Percentiles rank a stretch among this genome's conserved stretches.
phyloP scores from a whole-genome alignment of 2,888 invertebrate species.

The Heliconius aoede region DNA sequence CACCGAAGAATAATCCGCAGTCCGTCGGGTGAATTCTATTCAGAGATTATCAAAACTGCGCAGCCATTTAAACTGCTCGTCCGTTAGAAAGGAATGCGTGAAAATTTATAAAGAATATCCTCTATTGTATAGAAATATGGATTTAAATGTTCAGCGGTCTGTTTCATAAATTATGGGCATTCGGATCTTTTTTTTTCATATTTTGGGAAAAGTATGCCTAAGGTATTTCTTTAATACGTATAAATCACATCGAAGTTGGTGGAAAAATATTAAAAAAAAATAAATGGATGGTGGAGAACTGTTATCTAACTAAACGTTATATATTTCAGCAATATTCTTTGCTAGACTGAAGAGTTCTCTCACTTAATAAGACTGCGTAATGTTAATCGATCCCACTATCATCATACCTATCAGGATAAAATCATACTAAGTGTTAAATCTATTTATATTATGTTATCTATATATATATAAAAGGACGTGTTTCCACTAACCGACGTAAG shows the following conservation, averaged over 20 bases:
- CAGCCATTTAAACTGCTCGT: slow-evolving; percentile 38
- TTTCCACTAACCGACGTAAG: too few relatives aligned
- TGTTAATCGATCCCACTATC: too few relatives aligned
- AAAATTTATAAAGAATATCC: slow-evolving; percentile 4
- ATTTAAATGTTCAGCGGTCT: neutral
- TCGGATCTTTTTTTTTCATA: neutral
- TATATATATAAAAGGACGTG: too few relatives aligned
- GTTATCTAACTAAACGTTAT: too few relatives aligned
- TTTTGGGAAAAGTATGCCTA: neutral
- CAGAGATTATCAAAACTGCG: slow-evolving; percentile 43
- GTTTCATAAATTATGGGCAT: neutral
- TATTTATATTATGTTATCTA: too few relatives aligned
- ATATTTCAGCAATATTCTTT: too few relatives aligned
- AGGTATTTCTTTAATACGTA: neutral
- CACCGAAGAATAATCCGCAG: slow-evolving; percentile 27
- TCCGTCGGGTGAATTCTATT: slow-evolving; percentile 31
- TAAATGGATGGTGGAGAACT: too few relatives aligned
- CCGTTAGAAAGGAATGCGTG: slow-evolving; percentile 31
- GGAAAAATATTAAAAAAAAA: too few relatives aligned
- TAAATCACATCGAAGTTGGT: too few relatives aligned
- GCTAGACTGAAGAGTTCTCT: too few relatives aligned
- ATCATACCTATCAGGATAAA: too few relatives aligned
- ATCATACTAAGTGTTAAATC: neutral
- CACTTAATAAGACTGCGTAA: too few relatives aligned
- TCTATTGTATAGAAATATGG: neutral